Evolutionary conservation across 1,140 invertebrate species (phyloP), one percentile per base, ranked within the genome.

Genomic region (Antheraea pernyi): DNA sequence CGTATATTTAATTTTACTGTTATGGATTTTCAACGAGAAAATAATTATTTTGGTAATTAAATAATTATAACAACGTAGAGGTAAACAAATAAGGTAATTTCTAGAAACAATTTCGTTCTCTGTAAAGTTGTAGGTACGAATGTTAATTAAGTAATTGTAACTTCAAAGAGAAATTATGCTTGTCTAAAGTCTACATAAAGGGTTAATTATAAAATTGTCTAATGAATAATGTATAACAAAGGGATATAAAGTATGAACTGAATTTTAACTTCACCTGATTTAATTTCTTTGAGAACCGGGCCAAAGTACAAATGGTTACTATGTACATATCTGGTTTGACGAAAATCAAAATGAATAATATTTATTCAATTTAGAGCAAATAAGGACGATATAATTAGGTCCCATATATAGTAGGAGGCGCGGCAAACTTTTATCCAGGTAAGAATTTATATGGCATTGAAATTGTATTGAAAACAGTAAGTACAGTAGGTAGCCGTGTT

Each of bases 91-190:
- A 13, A 53, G 4, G 46, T 53, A 53, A 53, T 53, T 53, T n/a
- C 46, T 53, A 53, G 16, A 13, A 53, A 53, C 46, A 53, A 53
- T 53, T 53, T 16, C 13, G 46, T 53, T 53, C 46, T 16, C 5
- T 53, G 46, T 53, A 16, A 53, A 53, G 11, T 53, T 53, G 46
- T 53, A 53, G 46, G 46, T 16, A 53, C 46, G 46, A 53, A 48
- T 19, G 64, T 46, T 65, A 48, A 65, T 65, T 65, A 65, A 65
- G 19, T 65, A 65, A 65, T 46, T 65, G n/a, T 46, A 48, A 48
- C 39, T 65, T 65, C 39, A 65, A 65, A 65, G 64, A 19, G 39
- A 46, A 42, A 46, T 46, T 48, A 22, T 30, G 42, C 19, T 22
- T 65, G 39, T 48, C 48, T 22, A 65, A 48, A 65, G 11, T 46